Percentiles rank a stretch among this genome's conserved stretches.
These are phyloP conservation scores for Platyscapa corneri DNA, from an alignment of 1,140 invertebrate genomes.

Conservation along the genomic window DNA sequence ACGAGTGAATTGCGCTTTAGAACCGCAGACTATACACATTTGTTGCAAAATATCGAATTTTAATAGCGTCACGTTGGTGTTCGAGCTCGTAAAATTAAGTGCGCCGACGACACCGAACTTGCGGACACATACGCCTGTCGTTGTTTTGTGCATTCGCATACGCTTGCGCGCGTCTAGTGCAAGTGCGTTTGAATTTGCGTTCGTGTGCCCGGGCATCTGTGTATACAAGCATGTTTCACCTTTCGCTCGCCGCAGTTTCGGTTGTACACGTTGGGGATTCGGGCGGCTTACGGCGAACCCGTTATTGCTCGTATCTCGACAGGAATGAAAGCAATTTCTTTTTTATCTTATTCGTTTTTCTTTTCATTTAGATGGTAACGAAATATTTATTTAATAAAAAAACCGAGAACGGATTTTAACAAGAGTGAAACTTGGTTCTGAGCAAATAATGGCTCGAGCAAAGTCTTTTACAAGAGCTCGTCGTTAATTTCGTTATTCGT, in stretches of 20 bases:
- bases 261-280: conserved; percentile 10
- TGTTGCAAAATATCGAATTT: conserved; percentile 37
- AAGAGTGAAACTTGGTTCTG: not conserved
- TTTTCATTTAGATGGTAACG: not conserved
- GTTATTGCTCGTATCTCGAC: conserved; percentile 56
- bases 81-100: conserved; percentile 47
- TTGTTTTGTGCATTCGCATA: not conserved
- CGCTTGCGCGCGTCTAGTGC: too few relatives aligned
- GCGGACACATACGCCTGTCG: not conserved
- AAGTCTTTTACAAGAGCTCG: too few relatives aligned
- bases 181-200: not conserved
- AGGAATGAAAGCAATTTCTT: conserved; percentile 20
- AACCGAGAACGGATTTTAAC: not conserved
- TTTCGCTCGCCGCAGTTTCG: conserved; percentile 11
- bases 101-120: conserved; percentile 39
- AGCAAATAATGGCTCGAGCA: not conserved
- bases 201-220: not conserved
- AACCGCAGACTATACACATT: conserved; percentile 22
- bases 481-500: too few relatives aligned
- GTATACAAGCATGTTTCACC: not conserved
- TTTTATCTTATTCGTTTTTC: conserved; percentile 22
- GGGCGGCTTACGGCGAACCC: conserved; percentile 23
- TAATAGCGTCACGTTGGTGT: conserved; percentile 25
- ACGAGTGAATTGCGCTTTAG: conserved; percentile 37
- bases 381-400: conserved; percentile 32